Evolutionary conservation across 1,140 invertebrate genomes (phyloP), one percentile per base, ranked within the genome.

Genomic region (Drusus annulatus): DNA sequence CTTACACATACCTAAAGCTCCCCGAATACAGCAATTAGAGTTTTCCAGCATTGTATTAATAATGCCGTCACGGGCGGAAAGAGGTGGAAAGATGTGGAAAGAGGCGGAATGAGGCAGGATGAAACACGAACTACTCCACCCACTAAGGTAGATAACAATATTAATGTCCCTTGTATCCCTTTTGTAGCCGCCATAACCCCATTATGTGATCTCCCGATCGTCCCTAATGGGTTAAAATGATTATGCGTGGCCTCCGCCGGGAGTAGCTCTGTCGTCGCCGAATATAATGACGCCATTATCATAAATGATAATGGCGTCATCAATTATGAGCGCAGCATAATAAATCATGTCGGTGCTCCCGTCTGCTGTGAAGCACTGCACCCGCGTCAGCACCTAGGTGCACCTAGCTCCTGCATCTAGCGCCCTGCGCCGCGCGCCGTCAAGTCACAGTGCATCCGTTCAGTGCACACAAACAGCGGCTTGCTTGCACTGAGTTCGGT

Each of bases 291-390:
- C 80, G 80, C 79, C 82, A 83, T 83, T 83, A 83, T 81, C 82
- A 81, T 83, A 81, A 81, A 84, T 84, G 82, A 80, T 84, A 84
- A 84, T 84, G 80, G 78, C 82, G 80, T 81, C 82, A 84, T 84
- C 80, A 81, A 78, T 81, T 81, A 81, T 77, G 74, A 81, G 71
- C 58, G 21, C 73, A 76, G 79, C 62, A 75, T 76, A 52, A 76
- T 80, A 80, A 75, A 80, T 80, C 79, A 80, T 76, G 23, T 16
- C 31, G 15, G 45, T 56, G 21, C 21, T 31, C 45, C 50, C 52
- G 51, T 74, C 50, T 74, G 51, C 36, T 13, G 17, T 31, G 51
- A 3, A 56, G 23, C 50, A 25, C 69, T 25, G 13, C 21, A 56
- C 31, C 31, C 31, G 31, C 31, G 7, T 7, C 31, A 7, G 31